Evolutionary conservation across 2,113 vertebrate species (phyloP).

Genomic region (Lethenteron camtschaticum): DNA sequence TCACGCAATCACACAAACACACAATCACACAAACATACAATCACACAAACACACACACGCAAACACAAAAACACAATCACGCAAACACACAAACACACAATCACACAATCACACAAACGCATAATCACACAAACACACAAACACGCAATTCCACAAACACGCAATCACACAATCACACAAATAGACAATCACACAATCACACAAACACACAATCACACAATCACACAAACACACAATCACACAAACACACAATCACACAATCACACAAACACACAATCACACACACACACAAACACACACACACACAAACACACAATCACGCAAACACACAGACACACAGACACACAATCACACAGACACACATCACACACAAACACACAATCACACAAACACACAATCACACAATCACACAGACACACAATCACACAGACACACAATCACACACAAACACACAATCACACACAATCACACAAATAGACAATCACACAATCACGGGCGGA

Average conservation of each 20-base stretch:
- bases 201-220: neutral
- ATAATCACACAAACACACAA: neutral
- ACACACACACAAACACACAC: neutral
- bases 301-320: neutral
- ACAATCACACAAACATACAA: too few species aligned
- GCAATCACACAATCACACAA: neutral
- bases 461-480: too few species aligned
- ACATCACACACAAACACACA: constrained; percentile 2
- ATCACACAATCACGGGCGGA: too few species aligned
- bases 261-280: neutral
- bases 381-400: neutral
- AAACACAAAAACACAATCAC: too few species aligned
- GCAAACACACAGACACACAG: neutral
- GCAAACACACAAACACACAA: too few species aligned
- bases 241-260: neutral
- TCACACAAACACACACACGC: too few species aligned
- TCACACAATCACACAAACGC: too few species aligned
- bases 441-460: constrained; percentile 1
- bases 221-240: neutral
- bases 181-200: neutral
- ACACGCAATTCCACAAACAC: neutral
- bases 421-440: neutral
- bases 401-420: neutral
- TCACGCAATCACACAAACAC: too few species aligned
- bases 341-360: neutral